Evolutionary conservation across 2,888 invertebrate genomes (phyloP), one percentile per base, ranked within the genome.

Genomic region (Schizotus pectinicornis): DNA sequence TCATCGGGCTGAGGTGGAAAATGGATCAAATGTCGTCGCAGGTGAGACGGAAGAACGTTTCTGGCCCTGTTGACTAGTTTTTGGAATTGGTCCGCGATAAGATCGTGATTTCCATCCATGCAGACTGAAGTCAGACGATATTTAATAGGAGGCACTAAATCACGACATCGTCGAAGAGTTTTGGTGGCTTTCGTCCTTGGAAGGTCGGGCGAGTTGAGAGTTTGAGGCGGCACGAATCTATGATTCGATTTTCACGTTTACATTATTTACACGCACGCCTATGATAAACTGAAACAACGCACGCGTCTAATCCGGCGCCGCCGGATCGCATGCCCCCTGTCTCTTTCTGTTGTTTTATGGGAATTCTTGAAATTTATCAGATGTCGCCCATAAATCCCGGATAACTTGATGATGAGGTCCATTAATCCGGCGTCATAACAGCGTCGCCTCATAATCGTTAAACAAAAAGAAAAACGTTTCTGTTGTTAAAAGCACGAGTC

Each of bases 221-320:
- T 42, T 42, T 53, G 32, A 22, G 22, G 22, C 12, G 30, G 43
- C 52, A 52, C 43, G 52, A 52, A 12, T 45, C 31, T 33, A 22
- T 22, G 52, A 36, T 46, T 46, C 46, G 53, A 46, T 53, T 46
- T 53, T 45, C 52, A 37, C 43, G 37, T 52, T 22, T 36, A 32
- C 41, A 52, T 52, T 35, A 52, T 45, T 52, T 53, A 53, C 53
- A 53, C 53, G 53, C 53, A 53, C 53, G 46, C 38, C 46, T 46
- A 31, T 32, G 43, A 52, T 50, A 50, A 50, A 50, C 34, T 34
- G 50, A 41, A 39, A 41, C 41, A 41, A 50, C 51, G 43, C 38
- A 38, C 53, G 37, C 46, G 3, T 33, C 36, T 30, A 31, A 13
- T 30, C 9, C 33, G 8, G 11, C 45, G 32, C 22, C 22, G 33